phyloP scores from a whole-genome alignment of 2,113 vertebrate genomes.

The Microcebus griseorufus region DNA sequence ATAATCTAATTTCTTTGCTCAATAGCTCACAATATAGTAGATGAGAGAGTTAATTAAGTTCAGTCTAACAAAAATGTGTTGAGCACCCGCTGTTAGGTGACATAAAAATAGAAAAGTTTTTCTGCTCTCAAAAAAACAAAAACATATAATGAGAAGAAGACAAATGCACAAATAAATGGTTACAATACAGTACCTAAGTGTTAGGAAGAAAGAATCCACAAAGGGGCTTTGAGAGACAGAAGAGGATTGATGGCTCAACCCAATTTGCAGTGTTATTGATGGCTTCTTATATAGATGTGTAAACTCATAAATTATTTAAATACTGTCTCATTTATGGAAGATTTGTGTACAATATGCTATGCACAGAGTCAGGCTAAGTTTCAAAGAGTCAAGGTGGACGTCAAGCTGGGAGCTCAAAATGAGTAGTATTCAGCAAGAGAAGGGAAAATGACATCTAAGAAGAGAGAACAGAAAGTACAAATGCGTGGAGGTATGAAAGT shows the following conservation, averaged over 20 bases:
- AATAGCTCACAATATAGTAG: neutral
- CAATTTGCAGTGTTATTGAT: neutral
- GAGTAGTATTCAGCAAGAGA: neutral
- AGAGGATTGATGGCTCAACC: neutral
- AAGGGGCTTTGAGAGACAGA: neutral
- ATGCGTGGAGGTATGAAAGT: neutral
- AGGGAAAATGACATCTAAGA: neutral
- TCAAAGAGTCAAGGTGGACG: neutral
- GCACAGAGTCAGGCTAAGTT: neutral
- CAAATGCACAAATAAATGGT: neutral
- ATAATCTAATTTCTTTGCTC: neutral
- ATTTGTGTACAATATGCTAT: neutral
- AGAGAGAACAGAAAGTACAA: neutral
- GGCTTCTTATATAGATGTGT: neutral
- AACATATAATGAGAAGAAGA: neutral
- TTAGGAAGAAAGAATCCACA: neutral
- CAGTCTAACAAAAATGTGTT: conserved; percentile 22
- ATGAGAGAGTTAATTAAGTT: neutral
- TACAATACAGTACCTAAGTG: neutral
- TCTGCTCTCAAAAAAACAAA: neutral
- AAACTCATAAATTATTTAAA: conserved; percentile 28
- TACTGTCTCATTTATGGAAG: neutral
- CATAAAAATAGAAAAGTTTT: neutral
- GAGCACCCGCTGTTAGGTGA: neutral
- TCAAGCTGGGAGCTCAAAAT: neutral